These are phyloP conservation scores for Ostrea denselamellosa DNA, from an alignment of 1,140 invertebrate species.

Conservation along the genomic window DNA sequence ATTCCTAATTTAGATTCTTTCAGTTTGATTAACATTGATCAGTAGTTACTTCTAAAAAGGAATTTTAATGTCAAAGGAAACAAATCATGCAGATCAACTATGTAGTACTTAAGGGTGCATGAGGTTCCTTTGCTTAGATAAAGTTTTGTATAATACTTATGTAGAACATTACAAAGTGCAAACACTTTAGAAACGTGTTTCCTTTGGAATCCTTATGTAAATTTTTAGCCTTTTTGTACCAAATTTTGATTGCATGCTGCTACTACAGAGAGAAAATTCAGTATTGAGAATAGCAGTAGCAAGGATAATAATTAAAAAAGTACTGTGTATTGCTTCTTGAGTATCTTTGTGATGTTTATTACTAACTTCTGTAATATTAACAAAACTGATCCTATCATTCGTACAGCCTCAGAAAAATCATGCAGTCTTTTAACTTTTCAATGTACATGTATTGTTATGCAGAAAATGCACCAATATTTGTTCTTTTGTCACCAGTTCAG, in stretches of 20 bases:
- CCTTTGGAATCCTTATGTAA: neutral
- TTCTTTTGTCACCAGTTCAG: constrained; percentile 29
- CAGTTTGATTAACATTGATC: too few species aligned
- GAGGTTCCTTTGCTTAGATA: neutral
- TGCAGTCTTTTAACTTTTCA: constrained; percentile 37
- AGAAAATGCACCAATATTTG: constrained; percentile 17
- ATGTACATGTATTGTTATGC: constrained; percentile 38
- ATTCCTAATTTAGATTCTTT: too few species aligned
- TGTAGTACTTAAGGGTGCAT: neutral
- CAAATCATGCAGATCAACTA: neutral
- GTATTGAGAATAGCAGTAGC: neutral
- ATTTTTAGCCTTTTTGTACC: neutral
- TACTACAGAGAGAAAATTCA: neutral
- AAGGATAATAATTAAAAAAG: neutral
- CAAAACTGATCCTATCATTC: neutral
- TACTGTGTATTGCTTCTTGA: too few species aligned
- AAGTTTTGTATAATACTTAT: neutral
- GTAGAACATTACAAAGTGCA: neutral
- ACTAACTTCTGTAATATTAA: neutral
- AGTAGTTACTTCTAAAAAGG: neutral
- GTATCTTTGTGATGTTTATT: too few species aligned
- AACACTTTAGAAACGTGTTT: neutral
- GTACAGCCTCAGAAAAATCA: constrained; percentile 10
- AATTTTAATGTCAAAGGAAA: neutral
- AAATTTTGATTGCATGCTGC: neutral